Evolutionary conservation across 1,140 invertebrate species (phyloP), one percentile per base, ranked within the genome.

Genomic region (Bombus cullumanus): DNA sequence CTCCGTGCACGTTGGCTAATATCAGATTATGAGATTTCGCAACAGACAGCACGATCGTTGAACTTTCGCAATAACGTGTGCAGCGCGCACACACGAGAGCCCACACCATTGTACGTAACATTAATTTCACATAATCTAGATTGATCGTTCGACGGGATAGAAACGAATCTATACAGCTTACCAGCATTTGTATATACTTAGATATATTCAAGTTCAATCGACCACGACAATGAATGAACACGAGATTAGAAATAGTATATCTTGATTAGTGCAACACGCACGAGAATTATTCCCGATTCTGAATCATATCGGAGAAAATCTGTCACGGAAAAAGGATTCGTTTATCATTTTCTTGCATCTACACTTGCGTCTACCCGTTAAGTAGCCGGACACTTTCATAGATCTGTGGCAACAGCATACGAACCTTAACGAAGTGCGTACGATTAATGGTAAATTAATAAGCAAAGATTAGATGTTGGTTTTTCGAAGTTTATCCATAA

Each of bases 1-100:
- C 62, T 76, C 57, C 28, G 25, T 15, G 18, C 66, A 18, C 64
- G 78, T 90, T 91, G 77, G 64, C 76, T 57, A 89, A 87, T 87
- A 91, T 90, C 80, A 72, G 81, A 90, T 89, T 90, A 74, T 79
- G 39, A 43, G 87, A 85, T 91, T 85, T 90, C 84, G 80, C 72
- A 89, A 87, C 64, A n/a, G 41, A n/a, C 41, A 9, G 43, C 82
- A 71, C 83, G 76, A 80, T 66, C 75, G 64, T 80, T 88, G 77
- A 80, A 85, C 83, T 90, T 86, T 89, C 86, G 86, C 75, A 81
- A 53, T 53, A 53, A 80, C 62, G 69, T 37, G 83, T 62, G 47
- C 62, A 66, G n/a, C 37, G 47, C 18, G 47, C 47, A 53, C 64
- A 31, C 72, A 69, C 41, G 62, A 81, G 72, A 80, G 18, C 5